phyloP scores from a whole-genome alignment of 2,113 vertebrate genomes.

The Eudorcas thomsonii region DNA sequence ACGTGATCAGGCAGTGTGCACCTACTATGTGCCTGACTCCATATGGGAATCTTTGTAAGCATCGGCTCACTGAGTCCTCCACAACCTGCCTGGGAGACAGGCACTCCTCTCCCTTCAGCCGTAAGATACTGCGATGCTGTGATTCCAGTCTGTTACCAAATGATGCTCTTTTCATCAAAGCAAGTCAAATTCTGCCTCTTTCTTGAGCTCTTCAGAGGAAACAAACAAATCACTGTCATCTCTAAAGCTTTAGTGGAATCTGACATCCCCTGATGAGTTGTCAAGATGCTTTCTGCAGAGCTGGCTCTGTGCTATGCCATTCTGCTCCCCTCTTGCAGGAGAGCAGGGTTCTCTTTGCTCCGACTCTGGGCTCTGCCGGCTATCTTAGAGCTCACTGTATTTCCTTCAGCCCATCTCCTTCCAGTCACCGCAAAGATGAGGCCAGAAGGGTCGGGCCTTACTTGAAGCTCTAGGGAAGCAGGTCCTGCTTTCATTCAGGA shows the following conservation, averaged over 20 bases:
- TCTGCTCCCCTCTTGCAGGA: neutral
- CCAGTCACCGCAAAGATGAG: neutral
- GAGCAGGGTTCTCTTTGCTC: neutral
- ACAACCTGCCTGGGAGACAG: neutral
- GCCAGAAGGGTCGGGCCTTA: neutral
- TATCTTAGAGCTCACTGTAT: neutral
- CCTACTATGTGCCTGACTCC: neutral
- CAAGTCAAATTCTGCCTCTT: conserved; percentile 33
- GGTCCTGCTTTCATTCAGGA: neutral
- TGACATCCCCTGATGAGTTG: conserved; percentile 28
- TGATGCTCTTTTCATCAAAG: conserved; percentile 15
- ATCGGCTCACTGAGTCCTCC: neutral
- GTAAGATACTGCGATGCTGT: neutral
- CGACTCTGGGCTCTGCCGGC: neutral
- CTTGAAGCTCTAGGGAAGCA: neutral
- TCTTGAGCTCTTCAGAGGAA: conserved; percentile 28
- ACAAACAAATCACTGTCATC: conserved; percentile 60
- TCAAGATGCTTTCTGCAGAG: neutral
- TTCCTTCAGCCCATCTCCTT: neutral
- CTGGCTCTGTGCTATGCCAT: neutral
- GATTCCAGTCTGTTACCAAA: neutral
- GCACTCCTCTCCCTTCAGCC: neutral
- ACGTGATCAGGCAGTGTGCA: neutral
- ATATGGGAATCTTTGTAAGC: neutral
- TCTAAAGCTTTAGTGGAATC: neutral